Percentiles rank a stretch among this genome's conserved stretches.
These are phyloP conservation scores for Stratiolaelaps scimitus DNA, from an alignment of 1,140 invertebrate genomes.

Conservation along the genomic window DNA sequence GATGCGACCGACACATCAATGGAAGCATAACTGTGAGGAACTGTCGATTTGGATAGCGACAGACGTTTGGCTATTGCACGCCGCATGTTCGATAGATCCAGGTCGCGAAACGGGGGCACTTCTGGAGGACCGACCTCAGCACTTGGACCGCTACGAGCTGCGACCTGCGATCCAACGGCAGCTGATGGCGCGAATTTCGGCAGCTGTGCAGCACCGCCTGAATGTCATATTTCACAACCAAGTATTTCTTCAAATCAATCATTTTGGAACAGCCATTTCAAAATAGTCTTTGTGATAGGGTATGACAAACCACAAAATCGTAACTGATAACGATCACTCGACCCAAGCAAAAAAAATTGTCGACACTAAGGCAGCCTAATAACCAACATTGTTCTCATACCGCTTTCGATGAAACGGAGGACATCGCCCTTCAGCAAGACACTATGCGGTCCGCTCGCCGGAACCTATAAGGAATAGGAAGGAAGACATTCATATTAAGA, in stretches of 20 bases:
- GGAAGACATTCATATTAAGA: conserved; percentile 30
- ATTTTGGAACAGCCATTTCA: too few species aligned
- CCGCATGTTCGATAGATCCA: conserved; percentile 43
- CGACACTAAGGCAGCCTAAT: background rate
- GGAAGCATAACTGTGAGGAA: conserved; percentile 53
- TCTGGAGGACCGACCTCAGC: conserved; percentile 29
- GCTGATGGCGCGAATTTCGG: conserved; percentile 30
- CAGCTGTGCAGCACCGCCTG: conserved; percentile 8
- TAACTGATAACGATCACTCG: too few species aligned
- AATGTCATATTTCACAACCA: background rate
- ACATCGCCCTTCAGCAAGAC: conserved; percentile 53
- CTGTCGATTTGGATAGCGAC: conserved; percentile 50
- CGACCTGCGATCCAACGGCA: conserved; percentile 25
- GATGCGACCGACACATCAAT: conserved; percentile 47
- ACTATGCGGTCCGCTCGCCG: conserved; percentile 48
- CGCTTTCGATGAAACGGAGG: conserved; percentile 36
- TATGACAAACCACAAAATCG: too few species aligned
- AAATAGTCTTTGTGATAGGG: too few species aligned
- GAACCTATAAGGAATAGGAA: conserved; percentile 37
- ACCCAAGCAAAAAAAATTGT: too few species aligned
- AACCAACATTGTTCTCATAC: background rate
- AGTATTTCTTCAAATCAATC: too few species aligned
- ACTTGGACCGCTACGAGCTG: conserved; percentile 29
- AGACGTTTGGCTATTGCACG: conserved; percentile 49
- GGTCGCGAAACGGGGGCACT: conserved; percentile 38